A percentile compares a stretch with the other conserved stretches of the same genome.
Evolutionary conservation across 2,113 vertebrate species (phyloP).

Genomic region (Crotalus horridus): DNA sequence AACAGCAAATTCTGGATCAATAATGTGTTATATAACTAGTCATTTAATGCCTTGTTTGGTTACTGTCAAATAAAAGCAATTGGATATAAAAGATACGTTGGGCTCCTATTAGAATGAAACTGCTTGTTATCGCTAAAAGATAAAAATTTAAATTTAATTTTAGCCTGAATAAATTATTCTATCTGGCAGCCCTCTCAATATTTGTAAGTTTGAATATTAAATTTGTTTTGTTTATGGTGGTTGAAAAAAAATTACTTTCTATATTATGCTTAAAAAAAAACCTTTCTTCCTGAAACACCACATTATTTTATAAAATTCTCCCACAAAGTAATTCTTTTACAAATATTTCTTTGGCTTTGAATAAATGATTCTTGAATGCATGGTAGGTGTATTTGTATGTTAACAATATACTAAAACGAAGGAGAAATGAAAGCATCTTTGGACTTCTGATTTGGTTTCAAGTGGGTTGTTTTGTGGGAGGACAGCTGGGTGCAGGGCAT

Average conservation of each 20-base stretch:
- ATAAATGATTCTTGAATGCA: background rate
- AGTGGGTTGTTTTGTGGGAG: background rate
- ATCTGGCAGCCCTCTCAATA: background rate
- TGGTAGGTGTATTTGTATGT: conserved; percentile 51
- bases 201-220: background rate
- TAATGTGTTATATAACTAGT: background rate
- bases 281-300: background rate
- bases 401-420: conserved; percentile 59
- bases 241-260: background rate
- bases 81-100: background rate
- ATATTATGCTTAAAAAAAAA: background rate
- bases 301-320: background rate
- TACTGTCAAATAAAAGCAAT: background rate
- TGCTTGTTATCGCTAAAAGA: background rate
- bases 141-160: background rate
- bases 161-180: background rate
- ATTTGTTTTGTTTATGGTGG: background rate
- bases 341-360: background rate
- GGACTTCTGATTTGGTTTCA: conserved; percentile 8
- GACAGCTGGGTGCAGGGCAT: conserved; percentile 45
- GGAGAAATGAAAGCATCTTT: conserved; percentile 53
- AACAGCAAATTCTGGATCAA: background rate
- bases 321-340: background rate
- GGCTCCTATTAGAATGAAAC: background rate
- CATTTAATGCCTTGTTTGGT: conserved; percentile 9